A percentile compares a stretch with the other conserved stretches of the same genome.
Evolutionary conservation across 2,888 invertebrate genomes (phyloP).

Genomic region (Cosmorhoe ocellata): DNA sequence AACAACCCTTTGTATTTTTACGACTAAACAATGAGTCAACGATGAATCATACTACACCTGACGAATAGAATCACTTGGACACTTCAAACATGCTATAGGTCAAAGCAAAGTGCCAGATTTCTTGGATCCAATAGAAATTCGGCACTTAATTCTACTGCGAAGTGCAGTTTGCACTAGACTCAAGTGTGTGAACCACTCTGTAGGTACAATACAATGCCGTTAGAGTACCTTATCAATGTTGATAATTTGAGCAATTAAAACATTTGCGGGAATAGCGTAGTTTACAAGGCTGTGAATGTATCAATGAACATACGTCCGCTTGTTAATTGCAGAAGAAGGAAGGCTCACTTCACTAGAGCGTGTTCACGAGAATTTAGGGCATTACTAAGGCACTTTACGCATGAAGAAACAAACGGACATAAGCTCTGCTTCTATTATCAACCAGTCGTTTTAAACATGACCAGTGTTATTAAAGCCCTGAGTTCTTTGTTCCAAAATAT

Average conservation of each 20-base stretch:
- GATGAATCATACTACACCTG: constrained; percentile 5
- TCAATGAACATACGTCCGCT: constrained; percentile 16
- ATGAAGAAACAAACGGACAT: no score
- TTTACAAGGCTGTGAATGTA: constrained; percentile 4
- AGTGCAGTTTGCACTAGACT: no score
- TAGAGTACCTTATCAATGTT: constrained; percentile 4
- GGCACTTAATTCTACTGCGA: no score
- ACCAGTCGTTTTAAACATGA: no score
- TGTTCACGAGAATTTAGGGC: no score
- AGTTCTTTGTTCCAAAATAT: constrained; percentile 22
- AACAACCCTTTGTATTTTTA: constrained; percentile 15
- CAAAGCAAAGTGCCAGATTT: no score
- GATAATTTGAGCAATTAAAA: constrained; percentile 6
- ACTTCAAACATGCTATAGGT: neutral
- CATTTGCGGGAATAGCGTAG: neutral
- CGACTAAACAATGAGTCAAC: constrained; percentile 13
- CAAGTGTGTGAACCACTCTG: neutral
- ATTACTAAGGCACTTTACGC: no score
- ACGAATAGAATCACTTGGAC: neutral
- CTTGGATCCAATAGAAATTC: no score
- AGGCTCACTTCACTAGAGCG: neutral
- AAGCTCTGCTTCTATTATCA: no score
- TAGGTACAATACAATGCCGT: neutral
- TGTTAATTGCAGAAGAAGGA: constrained; percentile 12
- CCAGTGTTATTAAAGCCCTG: neutral